Evolutionary conservation across 1,140 invertebrate genomes (phyloP).

Genomic region (Ips nitidus): DNA sequence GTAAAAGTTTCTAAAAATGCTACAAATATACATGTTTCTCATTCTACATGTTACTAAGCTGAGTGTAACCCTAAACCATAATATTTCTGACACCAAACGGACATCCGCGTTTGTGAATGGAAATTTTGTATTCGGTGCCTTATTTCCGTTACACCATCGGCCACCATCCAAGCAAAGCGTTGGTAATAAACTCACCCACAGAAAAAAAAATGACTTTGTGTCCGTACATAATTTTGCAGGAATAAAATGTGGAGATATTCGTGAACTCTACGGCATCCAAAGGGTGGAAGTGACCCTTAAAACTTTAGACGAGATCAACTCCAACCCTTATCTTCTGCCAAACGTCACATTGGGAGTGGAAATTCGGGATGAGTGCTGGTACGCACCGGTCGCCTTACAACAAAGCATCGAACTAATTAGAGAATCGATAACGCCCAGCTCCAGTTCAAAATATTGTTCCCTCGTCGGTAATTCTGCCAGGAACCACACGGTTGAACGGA

Average conservation of each 20-base stretch:
- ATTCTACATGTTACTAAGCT: too few species aligned
- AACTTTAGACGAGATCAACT: constrained; percentile 58
- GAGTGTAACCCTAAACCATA: too few species aligned
- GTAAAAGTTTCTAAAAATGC: too few species aligned
- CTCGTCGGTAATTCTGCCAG: not conserved
- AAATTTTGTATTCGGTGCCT: constrained; percentile 71
- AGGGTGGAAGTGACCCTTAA: constrained; percentile 69
- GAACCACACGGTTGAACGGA: not conserved
- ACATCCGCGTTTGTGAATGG: constrained; percentile 59
- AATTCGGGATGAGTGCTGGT: constrained; percentile 80
- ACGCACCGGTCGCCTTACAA: constrained; percentile 74
- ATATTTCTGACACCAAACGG: constrained; percentile 21
- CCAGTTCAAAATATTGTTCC: constrained; percentile 12
- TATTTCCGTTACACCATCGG: constrained; percentile 73
- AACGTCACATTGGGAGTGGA: constrained; percentile 72
- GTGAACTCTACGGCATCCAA: constrained; percentile 80
- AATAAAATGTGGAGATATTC: constrained; percentile 64
- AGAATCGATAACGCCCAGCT: constrained; percentile 61
- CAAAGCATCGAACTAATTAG: constrained; percentile 76
- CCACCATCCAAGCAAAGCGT: constrained; percentile 56
- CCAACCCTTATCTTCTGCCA: constrained; percentile 53
- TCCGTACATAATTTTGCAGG: not conserved
- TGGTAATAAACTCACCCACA: constrained; percentile 32
- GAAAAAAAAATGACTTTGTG: too few species aligned
- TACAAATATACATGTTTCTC: too few species aligned